Percentiles rank a stretch among this genome's conserved stretches.
Evolutionary conservation across 2,797 vertebrate species (phyloP).

Genomic region (Liasis olivaceus): DNA sequence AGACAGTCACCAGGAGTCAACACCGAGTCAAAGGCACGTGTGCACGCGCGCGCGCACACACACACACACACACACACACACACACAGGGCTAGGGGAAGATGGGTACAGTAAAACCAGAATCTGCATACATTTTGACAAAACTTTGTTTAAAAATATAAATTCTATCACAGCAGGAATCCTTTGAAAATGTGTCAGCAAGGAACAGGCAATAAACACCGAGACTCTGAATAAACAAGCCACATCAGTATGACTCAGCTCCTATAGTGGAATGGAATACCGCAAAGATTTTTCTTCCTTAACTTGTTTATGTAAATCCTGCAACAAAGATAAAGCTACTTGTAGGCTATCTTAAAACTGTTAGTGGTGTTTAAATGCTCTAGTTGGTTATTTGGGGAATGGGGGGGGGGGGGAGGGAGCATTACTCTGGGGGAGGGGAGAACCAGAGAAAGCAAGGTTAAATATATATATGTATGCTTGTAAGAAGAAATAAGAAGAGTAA

Average conservation of each 20-base stretch:
- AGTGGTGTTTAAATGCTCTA: not conserved
- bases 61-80: not conserved
- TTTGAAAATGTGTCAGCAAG: not conserved
- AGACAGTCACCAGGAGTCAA: no score
- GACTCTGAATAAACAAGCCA: not conserved
- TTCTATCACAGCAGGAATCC: not conserved
- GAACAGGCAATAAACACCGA: not conserved
- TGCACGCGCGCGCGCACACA: no score
- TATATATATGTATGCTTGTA: no score
- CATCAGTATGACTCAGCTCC: not conserved
- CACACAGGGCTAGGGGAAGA: not conserved
- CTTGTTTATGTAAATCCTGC: not conserved
- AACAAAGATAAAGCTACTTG: not conserved
- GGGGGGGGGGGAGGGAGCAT: not conserved
- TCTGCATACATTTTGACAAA: not conserved
- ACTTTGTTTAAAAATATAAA: not conserved
- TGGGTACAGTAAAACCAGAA: not conserved
- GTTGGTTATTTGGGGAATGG: not conserved
- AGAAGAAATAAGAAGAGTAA: not conserved
- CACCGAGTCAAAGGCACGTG: no score
- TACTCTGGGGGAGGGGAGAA: not conserved
- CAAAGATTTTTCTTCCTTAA: not conserved
- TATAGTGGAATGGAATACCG: not conserved
- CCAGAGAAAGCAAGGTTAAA: no score
- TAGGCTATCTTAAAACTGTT: not conserved